These are phyloP conservation scores for Crotalus horridus DNA, from an alignment of 2,113 vertebrate species.

Conservation along the genomic window DNA sequence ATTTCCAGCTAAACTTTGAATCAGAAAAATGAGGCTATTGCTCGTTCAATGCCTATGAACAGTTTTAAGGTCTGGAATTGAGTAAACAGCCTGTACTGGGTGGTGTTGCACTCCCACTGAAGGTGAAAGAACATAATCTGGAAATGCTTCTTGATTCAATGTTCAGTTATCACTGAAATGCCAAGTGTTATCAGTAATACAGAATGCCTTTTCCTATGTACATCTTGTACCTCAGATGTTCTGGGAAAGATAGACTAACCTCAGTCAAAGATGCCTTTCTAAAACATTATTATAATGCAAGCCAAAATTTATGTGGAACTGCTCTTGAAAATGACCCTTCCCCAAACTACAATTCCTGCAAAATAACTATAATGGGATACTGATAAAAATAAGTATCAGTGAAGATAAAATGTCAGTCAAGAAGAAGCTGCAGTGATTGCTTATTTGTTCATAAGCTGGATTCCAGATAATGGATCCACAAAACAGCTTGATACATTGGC, in stretches of 20 bases:
- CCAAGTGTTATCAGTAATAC: neutral
- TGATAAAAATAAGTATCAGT: neutral
- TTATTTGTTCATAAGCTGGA: neutral
- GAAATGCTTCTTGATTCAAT: neutral
- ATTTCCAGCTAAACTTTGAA: neutral
- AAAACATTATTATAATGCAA: neutral
- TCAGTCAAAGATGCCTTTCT: neutral
- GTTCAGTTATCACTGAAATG: neutral
- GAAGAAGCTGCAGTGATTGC: neutral
- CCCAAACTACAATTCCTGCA: neutral
- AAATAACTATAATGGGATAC: neutral
- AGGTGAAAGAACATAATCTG: neutral
- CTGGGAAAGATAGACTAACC: neutral
- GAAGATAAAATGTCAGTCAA: neutral
- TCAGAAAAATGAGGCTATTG: neutral
- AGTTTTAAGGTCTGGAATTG: neutral
- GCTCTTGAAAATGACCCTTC: neutral
- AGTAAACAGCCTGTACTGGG: neutral
- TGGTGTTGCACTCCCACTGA: neutral
- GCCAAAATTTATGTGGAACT: neutral
- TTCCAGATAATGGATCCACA: neutral
- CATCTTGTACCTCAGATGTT: neutral
- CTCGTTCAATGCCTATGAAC: neutral
- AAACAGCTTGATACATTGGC: neutral
- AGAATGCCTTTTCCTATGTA: neutral